Percentiles rank a stretch among this genome's conserved stretches.
Evolutionary conservation across 2,113 vertebrate species (phyloP).

Genomic region (Sceloporus tristichus): DNA sequence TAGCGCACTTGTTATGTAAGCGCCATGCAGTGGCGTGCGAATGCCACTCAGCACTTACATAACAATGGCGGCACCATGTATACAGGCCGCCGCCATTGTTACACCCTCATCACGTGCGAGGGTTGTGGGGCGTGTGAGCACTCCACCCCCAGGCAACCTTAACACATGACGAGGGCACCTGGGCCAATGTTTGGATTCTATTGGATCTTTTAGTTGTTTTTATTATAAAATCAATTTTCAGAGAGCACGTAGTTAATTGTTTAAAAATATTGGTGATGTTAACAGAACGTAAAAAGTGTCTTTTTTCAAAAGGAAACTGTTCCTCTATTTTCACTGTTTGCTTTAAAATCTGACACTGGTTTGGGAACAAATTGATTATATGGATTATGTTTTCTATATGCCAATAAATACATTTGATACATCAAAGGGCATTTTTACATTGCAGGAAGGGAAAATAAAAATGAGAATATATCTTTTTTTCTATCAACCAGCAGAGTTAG

Average conservation of each 20-base stretch:
- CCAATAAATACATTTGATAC: conserved; percentile 37
- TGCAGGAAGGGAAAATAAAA: conserved; percentile 35
- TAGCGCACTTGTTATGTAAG: too few relatives aligned
- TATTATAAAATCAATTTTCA: background rate
- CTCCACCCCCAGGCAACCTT: too few relatives aligned
- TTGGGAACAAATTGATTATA: background rate
- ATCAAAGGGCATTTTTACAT: conserved; percentile 20
- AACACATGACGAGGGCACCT: too few relatives aligned
- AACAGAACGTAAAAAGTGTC: background rate
- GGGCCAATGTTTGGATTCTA: too few relatives aligned
- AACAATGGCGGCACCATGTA: too few relatives aligned
- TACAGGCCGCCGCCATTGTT: too few relatives aligned
- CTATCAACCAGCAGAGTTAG: conserved; percentile 27
- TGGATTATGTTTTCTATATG: background rate
- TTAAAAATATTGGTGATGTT: background rate
- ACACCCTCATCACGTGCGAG: too few relatives aligned
- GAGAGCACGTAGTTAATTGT: background rate
- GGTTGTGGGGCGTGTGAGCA: too few relatives aligned
- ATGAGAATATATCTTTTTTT: background rate
- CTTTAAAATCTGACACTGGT: background rate
- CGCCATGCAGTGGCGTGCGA: too few relatives aligned
- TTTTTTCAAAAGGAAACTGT: background rate
- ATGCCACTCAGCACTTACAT: too few relatives aligned
- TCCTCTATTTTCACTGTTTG: background rate
- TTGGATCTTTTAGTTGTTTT: background rate